Conservation (phyloP, 2,888 invertebrate species). For the Limenitis camilla region DNA sequence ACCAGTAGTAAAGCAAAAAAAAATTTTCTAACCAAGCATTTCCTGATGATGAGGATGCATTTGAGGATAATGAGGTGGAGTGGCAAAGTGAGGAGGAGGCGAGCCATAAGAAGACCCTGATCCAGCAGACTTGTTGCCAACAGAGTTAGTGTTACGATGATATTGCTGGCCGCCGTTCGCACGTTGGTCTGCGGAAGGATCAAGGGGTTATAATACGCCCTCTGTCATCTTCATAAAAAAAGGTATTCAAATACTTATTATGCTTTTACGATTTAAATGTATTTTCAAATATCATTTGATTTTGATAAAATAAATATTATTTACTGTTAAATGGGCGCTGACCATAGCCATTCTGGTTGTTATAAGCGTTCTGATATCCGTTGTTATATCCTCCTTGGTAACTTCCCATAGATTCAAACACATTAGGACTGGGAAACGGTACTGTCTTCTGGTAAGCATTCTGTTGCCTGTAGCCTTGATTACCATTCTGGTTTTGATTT, state of each 20-base stretch:
- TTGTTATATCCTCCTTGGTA: constrained; percentile 72
- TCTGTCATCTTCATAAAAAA: too few species aligned
- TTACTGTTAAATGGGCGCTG: constrained; percentile 64
- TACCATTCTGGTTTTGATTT: constrained; percentile 60
- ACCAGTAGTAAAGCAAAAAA: not conserved
- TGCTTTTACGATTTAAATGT: not conserved
- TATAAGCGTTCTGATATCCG: constrained; percentile 70
- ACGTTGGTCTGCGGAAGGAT: constrained; percentile 41
- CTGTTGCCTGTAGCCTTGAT: constrained; percentile 58
- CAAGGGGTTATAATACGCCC: too few species aligned
- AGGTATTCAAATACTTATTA: too few species aligned
- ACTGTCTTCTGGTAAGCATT: constrained; percentile 69
- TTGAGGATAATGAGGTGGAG: constrained; percentile 61
- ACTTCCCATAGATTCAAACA: constrained; percentile 73
- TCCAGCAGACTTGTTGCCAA: constrained; percentile 55
- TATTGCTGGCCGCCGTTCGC: constrained; percentile 57
- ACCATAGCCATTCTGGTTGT: constrained; percentile 64
- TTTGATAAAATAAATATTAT: constrained; percentile 17
- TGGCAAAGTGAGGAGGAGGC: constrained; percentile 67
- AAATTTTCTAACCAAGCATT: constrained; percentile 53
- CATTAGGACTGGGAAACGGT: constrained; percentile 74
- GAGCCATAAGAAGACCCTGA: constrained; percentile 67
- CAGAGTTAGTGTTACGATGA: constrained; percentile 49
- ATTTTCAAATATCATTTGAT: not conserved
- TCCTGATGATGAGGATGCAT: constrained; percentile 72